These are phyloP conservation scores for Sphaerodactylus townsendi DNA, from an alignment of 2,113 vertebrate genomes.

Conservation along the genomic window DNA sequence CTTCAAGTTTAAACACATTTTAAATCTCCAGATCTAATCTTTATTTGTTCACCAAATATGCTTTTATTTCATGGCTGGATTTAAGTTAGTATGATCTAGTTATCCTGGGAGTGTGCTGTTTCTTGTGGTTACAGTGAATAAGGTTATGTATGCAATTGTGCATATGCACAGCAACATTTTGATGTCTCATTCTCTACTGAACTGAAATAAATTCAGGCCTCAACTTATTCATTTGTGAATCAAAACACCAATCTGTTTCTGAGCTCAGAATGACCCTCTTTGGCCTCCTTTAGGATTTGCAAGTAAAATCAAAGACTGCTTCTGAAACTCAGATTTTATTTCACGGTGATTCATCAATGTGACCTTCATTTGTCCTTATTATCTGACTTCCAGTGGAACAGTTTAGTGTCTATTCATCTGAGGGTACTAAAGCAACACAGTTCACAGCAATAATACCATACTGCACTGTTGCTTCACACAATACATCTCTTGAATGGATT, in stretches of 20 bases:
- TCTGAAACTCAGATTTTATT: background rate
- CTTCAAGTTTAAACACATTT: background rate
- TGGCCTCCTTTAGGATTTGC: fast-evolving
- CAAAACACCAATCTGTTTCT: background rate
- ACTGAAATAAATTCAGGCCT: background rate
- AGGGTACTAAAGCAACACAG: background rate
- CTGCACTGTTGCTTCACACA: too few species aligned
- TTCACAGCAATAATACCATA: background rate
- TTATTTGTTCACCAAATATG: background rate
- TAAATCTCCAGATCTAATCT: background rate
- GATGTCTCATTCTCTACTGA: background rate
- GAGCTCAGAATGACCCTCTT: background rate
- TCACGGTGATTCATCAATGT: background rate
- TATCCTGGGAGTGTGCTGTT: background rate
- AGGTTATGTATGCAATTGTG: background rate
- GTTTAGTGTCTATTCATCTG: background rate
- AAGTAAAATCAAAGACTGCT: background rate
- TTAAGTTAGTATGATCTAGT: background rate
- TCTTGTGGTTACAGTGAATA: background rate
- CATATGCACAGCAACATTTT: background rate
- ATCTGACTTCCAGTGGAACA: background rate
- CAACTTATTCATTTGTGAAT: background rate
- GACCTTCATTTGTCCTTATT: slow-evolving; percentile 16
- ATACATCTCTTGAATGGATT: too few species aligned
- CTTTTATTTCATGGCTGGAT: background rate